Evolutionary conservation across 2,888 invertebrate genomes (phyloP).

Genomic region (Temnothorax rugatulus): DNA sequence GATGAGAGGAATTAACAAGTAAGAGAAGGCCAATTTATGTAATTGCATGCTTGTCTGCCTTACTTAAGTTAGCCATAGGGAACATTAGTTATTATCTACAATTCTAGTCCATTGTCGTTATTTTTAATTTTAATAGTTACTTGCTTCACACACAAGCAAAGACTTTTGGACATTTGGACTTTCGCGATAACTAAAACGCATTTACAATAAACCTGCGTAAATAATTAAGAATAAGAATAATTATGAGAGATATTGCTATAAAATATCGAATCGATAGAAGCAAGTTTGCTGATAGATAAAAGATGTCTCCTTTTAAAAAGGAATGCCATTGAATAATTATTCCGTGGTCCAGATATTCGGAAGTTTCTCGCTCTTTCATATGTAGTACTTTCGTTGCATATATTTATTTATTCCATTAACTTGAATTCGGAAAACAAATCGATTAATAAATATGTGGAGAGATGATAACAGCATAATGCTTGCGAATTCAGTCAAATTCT

Average conservation of each 20-base stretch:
- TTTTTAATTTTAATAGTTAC: conserved; percentile 20
- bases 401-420: neutral
- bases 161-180: conserved; percentile 21
- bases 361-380: neutral
- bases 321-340: neutral
- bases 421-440: neutral
- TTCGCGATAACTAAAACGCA: neutral
- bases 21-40: conserved; percentile 8
- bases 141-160: neutral
- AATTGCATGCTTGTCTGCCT: conserved; percentile 52
- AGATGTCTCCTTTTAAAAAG: conserved; percentile 16
- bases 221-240: conserved; percentile 19
- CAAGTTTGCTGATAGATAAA: conserved; percentile 67
- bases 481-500: neutral
- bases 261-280: conserved; percentile 28
- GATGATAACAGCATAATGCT: conserved; percentile 1
- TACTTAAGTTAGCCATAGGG: conserved; percentile 75
- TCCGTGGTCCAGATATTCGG: neutral
- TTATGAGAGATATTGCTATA: conserved; percentile 33
- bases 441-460: neutral
- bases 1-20: neutral
- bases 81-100: conserved; percentile 73
- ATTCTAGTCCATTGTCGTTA: conserved; percentile 82
- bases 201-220: neutral
- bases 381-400: neutral